A percentile compares a stretch with the other conserved stretches of the same genome.
phyloP scores from a whole-genome alignment of 2,113 vertebrate species.

The Chloropsis cyanopogon region DNA sequence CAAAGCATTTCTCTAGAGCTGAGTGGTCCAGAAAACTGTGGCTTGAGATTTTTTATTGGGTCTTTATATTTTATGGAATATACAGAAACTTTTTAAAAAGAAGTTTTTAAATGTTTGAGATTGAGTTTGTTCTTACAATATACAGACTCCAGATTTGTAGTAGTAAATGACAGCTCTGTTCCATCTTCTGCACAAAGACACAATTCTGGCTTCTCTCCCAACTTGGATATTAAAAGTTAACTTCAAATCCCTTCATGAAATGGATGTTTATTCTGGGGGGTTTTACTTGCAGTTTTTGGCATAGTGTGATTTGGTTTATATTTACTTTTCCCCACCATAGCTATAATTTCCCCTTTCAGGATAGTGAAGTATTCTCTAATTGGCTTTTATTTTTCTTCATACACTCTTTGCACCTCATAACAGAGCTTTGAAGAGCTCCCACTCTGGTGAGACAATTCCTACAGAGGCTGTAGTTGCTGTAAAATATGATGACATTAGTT shows the following conservation, averaged over 20 bases:
- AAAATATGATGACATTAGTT: constrained; percentile 61
- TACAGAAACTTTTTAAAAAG: background rate
- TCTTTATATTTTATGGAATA: background rate
- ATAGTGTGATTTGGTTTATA: constrained; percentile 24
- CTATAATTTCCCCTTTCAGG: constrained; percentile 38
- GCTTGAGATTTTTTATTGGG: background rate
- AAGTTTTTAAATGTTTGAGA: background rate
- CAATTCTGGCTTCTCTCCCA: constrained; percentile 15
- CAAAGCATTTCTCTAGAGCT: background rate
- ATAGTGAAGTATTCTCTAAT: constrained; percentile 43
- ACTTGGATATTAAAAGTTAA: constrained; percentile 48
- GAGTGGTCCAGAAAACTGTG: background rate
- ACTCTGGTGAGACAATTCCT: constrained; percentile 35
- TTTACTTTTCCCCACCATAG: constrained; percentile 49
- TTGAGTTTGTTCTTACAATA: background rate
- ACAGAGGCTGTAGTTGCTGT: constrained; percentile 31
- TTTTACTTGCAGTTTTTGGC: constrained; percentile 38
- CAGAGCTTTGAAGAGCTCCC: constrained; percentile 26
- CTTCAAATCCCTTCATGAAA: constrained; percentile 40
- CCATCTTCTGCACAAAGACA: constrained; percentile 5
- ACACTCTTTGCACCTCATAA: constrained; percentile 13
- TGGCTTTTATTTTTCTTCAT: constrained; percentile 59
- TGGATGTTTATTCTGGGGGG: background rate
- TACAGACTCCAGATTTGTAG: background rate
- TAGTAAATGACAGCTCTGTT: constrained; percentile 34